Conservation (phyloP, 2,113 vertebrate genomes). For the Atractosteus spatula region DNA sequence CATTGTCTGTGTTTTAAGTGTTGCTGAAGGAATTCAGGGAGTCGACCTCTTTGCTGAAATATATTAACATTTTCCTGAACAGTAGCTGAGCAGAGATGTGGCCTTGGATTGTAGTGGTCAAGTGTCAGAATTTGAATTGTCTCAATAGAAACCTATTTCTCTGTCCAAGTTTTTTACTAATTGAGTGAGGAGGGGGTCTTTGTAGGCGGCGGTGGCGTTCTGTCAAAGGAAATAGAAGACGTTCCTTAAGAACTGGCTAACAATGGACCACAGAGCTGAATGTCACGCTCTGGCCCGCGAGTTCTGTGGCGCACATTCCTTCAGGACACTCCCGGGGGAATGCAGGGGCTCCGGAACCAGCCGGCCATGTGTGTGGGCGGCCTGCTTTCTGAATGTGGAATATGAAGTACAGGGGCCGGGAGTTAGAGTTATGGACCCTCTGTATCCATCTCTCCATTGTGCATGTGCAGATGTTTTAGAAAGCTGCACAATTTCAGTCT, state of each 20-base stretch:
- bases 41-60: no score
- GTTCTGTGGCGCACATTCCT: conserved; percentile 3
- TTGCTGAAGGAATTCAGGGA: no score
- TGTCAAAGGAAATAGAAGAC: not conserved
- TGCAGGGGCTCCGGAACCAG: not conserved
- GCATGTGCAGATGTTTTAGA: not conserved
- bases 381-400: not conserved
- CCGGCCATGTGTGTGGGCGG: not conserved
- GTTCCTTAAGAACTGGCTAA: not conserved
- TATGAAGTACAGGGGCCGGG: not conserved
- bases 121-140: not conserved
- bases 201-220: not conserved
- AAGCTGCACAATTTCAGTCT: not conserved
- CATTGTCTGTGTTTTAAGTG: no score
- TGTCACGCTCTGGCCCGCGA: conserved; percentile 2
- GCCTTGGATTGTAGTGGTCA: not conserved
- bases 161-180: not conserved
- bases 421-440: not conserved
- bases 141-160: not conserved
- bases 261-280: conserved; percentile 12
- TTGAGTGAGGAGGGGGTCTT: not conserved
- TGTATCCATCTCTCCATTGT: not conserved
- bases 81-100: no score
- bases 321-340: not conserved
- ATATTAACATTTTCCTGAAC: no score